phyloP scores from a whole-genome alignment of 2,888 invertebrate genomes.

The Girardia tigrina region DNA sequence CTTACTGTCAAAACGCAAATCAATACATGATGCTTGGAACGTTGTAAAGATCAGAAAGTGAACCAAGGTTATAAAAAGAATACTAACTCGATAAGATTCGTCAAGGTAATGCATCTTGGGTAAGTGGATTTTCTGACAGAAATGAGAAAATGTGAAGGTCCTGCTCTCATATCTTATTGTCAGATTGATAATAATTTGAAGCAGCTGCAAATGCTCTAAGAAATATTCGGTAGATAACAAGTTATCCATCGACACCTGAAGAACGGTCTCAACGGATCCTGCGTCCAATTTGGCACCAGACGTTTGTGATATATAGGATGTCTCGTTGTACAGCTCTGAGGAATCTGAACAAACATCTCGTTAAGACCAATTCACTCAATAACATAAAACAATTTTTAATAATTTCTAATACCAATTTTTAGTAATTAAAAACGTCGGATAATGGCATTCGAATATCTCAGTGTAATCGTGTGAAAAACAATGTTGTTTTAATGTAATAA shows the following conservation, averaged over 20 bases:
- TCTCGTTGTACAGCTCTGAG: not conserved
- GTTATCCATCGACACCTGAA: not conserved
- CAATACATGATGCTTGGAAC: too few species aligned
- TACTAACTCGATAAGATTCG: not conserved
- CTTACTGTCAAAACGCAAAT: too few species aligned
- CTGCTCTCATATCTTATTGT: not conserved
- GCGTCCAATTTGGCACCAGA: not conserved
- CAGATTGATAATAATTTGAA: not conserved
- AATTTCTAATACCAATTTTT: too few species aligned
- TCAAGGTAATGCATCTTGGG: not conserved
- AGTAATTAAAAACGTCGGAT: too few species aligned
- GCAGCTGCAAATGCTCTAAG: not conserved
- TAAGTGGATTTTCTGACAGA: not conserved
- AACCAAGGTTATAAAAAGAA: too few species aligned
- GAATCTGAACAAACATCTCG: too few species aligned
- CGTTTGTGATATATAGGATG: not conserved
- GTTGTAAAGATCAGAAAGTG: too few species aligned
- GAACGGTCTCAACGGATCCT: not conserved
- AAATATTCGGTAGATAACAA: not conserved
- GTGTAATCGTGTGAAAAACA: too few species aligned
- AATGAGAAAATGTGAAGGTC: slow-evolving; percentile 2
- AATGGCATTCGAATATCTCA: too few species aligned
- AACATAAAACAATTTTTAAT: too few species aligned
- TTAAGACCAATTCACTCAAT: too few species aligned
- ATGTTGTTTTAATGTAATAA: too few species aligned